Evolutionary conservation across 2,797 vertebrate species (phyloP).

Genomic region (Manis crassicaudata): DNA sequence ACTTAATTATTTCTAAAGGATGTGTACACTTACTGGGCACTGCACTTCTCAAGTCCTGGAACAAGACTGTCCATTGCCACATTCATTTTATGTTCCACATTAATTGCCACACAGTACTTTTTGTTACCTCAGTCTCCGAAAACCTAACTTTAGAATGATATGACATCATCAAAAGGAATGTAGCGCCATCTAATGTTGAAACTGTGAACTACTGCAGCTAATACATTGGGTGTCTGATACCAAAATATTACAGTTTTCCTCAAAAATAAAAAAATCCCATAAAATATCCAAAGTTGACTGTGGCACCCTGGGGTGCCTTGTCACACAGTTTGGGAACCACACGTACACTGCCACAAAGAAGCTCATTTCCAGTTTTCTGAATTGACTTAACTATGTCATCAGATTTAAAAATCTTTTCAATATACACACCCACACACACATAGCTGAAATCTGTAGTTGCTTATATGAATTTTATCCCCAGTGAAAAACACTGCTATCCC

Average conservation of each 20-base stretch:
- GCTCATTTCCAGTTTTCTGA: background rate
- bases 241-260: background rate
- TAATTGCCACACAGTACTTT: background rate
- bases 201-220: slow-evolving; percentile 53
- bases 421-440: background rate
- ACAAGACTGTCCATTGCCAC: background rate
- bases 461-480: background rate
- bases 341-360: background rate
- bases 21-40: background rate
- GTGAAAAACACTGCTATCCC: background rate
- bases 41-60: background rate
- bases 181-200: slow-evolving; percentile 75
- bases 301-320: background rate
- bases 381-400: background rate
- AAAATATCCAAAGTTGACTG: background rate
- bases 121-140: background rate
- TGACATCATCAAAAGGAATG: slow-evolving; percentile 76
- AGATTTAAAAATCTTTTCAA: background rate
- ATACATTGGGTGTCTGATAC: background rate
- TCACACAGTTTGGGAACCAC: slow-evolving; percentile 50
- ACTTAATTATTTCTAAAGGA: background rate
- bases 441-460: background rate
- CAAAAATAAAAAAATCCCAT: background rate
- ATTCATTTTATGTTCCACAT: background rate
- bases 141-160: background rate